phyloP scores from a whole-genome alignment of 1,140 invertebrate species.

The Caenorhabditis latens region DNA sequence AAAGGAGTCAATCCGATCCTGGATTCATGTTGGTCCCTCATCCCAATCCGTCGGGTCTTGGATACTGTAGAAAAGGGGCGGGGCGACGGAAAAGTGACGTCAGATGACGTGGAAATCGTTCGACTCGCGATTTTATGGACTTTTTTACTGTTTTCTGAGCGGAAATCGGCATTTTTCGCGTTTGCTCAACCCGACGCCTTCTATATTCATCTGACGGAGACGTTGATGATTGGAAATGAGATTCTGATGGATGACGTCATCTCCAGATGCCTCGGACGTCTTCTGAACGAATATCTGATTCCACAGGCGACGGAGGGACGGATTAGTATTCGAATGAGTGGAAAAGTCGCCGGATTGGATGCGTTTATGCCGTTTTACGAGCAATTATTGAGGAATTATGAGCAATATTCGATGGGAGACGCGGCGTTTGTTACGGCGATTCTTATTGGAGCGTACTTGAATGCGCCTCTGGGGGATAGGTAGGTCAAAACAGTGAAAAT shows the following conservation, averaged over 20 bases:
- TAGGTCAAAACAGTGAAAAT: background rate
- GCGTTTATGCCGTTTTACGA: constrained; percentile 69
- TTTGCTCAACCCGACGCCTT: constrained; percentile 66
- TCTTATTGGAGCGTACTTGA: constrained; percentile 68
- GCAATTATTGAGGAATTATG: constrained; percentile 64
- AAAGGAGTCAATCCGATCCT: constrained; percentile 64
- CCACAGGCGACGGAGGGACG: background rate
- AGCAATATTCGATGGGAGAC: constrained; percentile 67
- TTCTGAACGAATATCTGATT: constrained; percentile 32
- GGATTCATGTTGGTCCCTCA: constrained; percentile 65
- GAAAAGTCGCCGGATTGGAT: constrained; percentile 67
- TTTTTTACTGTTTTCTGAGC: constrained; percentile 61
- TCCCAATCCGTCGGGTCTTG: constrained; percentile 68
- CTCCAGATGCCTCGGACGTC: background rate
- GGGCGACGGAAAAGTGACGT: constrained; percentile 31
- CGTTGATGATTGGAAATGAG: constrained; percentile 65
- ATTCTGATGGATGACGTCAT: constrained; percentile 58
- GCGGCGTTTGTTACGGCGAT: constrained; percentile 60
- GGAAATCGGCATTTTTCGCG: constrained; percentile 64
- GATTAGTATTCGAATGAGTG: constrained; percentile 53
- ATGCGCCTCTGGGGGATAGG: constrained; percentile 52
- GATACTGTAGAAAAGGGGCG: constrained; percentile 61
- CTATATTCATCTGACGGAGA: constrained; percentile 63
- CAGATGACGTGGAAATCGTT: constrained; percentile 69
- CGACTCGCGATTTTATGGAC: constrained; percentile 68